Conservation (phyloP, 2,797 vertebrate genomes). For the Fratercula arctica region DNA sequence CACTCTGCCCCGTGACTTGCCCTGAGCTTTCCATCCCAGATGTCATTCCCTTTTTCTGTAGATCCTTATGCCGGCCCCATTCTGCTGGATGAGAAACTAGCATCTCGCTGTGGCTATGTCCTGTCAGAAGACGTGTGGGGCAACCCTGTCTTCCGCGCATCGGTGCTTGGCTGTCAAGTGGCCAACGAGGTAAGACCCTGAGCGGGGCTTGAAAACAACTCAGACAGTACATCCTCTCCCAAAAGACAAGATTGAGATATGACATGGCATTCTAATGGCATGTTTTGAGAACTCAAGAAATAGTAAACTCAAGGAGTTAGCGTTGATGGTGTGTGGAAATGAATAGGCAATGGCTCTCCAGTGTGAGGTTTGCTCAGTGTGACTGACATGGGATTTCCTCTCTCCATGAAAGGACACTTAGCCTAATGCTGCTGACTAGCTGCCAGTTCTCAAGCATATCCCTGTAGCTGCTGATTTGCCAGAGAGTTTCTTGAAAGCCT, state of each 20-base stretch:
- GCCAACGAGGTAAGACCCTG: constrained; percentile 7
- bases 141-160: constrained; percentile 11
- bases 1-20: neutral
- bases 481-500: constrained; percentile 66
- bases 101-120: constrained; percentile 38
- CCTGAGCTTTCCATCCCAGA: neutral
- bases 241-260: neutral
- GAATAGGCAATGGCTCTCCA: neutral
- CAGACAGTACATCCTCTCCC: neutral
- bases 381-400: constrained; percentile 67
- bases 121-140: constrained; percentile 36
- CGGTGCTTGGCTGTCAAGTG: constrained; percentile 37
- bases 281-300: neutral
- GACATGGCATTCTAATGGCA: neutral
- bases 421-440: constrained; percentile 42
- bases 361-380: neutral
- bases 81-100: constrained; percentile 9
- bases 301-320: neutral
- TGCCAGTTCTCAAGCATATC: constrained; percentile 60
- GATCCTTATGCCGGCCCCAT: neutral
- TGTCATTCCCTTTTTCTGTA: neutral
- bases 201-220: neutral
- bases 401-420: constrained; percentile 56
- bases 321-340: neutral
- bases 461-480: constrained; percentile 54